Evolutionary conservation across 2,113 vertebrate species (phyloP).

Genomic region (Perccottus glenii): DNA sequence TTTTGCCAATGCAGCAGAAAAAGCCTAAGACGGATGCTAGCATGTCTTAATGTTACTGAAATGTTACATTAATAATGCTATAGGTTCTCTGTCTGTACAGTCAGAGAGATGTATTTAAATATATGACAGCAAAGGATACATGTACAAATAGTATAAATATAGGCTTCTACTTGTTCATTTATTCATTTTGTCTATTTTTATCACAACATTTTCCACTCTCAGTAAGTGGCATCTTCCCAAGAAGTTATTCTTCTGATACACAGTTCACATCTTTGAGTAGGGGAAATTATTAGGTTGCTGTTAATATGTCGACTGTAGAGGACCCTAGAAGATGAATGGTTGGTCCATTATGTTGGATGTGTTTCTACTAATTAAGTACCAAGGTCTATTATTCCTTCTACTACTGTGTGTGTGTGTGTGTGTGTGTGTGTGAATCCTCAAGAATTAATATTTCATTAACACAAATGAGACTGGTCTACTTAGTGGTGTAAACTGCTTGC

Average conservation of each 20-base stretch:
- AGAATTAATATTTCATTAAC: constrained; percentile 71
- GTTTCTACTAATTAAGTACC: constrained; percentile 16
- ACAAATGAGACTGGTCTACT: constrained; percentile 71
- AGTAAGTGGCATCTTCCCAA: constrained; percentile 20
- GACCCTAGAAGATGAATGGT: constrained; percentile 22
- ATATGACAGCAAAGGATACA: neutral
- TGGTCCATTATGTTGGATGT: constrained; percentile 19
- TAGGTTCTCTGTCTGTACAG: neutral
- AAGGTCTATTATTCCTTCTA: constrained; percentile 42
- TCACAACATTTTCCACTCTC: constrained; percentile 5
- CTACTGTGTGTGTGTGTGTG: constrained; percentile 30
- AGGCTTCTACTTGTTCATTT: constrained; percentile 19
- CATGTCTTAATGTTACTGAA: constrained; percentile 47
- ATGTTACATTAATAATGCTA: constrained; percentile 23
- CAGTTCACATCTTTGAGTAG: neutral
- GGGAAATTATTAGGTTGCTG: constrained; percentile 15
- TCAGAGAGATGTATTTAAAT: neutral
- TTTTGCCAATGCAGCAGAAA: constrained; percentile 66
- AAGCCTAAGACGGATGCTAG: constrained; percentile 61
- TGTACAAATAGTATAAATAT: constrained; percentile 21
- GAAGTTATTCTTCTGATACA: constrained; percentile 21
- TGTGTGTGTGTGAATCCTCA: constrained; percentile 45
- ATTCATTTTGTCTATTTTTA: constrained; percentile 62
- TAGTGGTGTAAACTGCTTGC: constrained; percentile 46
- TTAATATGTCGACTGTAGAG: constrained; percentile 7